phyloP scores from a whole-genome alignment of 2,113 vertebrate genomes.

The Nothobranchius kuhntae region DNA sequence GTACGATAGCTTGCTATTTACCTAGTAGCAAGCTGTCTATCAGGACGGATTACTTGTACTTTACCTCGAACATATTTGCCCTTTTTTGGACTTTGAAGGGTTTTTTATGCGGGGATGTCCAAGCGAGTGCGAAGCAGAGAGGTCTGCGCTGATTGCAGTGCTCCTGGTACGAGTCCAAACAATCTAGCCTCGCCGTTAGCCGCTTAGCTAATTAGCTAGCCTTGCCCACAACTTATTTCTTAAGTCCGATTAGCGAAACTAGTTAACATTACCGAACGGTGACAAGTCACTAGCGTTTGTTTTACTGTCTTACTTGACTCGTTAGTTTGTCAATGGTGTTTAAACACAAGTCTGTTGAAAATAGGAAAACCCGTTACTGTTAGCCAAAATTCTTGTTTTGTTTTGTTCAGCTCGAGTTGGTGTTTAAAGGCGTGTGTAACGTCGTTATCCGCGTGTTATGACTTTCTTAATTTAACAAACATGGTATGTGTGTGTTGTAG shows the following conservation, averaged over 20 bases:
- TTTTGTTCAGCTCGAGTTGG: background rate
- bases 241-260: conserved; percentile 29
- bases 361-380: background rate
- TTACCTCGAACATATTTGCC: background rate
- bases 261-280: conserved; percentile 2
- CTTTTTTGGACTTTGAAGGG: conserved; percentile 19
- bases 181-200: conserved; percentile 55
- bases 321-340: background rate
- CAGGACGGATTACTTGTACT: background rate
- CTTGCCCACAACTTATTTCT: conserved; percentile 12
- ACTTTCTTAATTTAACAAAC: background rate
- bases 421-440: background rate
- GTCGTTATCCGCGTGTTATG: background rate
- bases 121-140: conserved; percentile 92
- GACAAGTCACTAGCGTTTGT: background rate
- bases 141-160: conserved; percentile 94
- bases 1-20: conserved; percentile 10
- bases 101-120: conserved; percentile 81
- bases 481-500: conserved; percentile 65
- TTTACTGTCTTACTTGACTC: background rate
- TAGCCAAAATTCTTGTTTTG: background rate
- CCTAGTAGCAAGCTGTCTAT: conserved; percentile 11
- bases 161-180: conserved; percentile 82
- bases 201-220: conserved; percentile 45
- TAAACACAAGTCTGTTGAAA: background rate